phyloP scores from a whole-genome alignment of 2,888 invertebrate species.

The Cephus runcator region DNA sequence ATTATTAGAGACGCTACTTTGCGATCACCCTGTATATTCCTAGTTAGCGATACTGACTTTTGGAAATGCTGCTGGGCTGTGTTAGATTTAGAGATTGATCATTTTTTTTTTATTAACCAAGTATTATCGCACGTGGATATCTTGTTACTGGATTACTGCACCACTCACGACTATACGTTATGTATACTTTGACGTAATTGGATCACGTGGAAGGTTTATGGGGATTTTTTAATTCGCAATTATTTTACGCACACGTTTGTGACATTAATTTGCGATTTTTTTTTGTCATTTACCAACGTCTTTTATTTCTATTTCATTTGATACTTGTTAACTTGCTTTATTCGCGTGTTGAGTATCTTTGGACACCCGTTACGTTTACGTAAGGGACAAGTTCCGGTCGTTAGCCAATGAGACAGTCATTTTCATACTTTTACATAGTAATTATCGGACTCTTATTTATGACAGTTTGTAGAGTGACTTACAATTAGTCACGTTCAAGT shows the following conservation, averaged over 20 bases:
- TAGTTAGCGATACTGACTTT: not conserved
- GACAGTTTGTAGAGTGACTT: not conserved
- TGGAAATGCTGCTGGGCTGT: not conserved
- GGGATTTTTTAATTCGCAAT: not conserved
- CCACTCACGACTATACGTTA: not conserved
- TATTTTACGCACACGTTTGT: no score
- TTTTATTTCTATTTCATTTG: no score
- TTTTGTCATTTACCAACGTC: no score
- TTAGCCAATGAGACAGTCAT: not conserved
- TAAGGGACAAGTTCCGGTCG: not conserved
- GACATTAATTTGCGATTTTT: no score
- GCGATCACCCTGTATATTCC: no score
- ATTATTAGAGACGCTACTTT: no score
- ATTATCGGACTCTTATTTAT: not conserved
- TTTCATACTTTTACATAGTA: not conserved
- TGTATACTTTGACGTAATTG: not conserved
- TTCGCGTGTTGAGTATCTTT: not conserved
- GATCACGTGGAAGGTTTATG: not conserved
- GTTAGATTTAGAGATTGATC: not conserved
- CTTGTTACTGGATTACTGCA: not conserved
- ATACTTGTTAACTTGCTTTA: not conserved
- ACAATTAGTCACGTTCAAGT: not conserved
- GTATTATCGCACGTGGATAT: not conserved
- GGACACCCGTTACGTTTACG: not conserved
- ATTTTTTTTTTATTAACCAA: not conserved